These are phyloP conservation scores for Drosophila bunnanda DNA, from an alignment of 2,888 invertebrate species.

Conservation along the genomic window DNA sequence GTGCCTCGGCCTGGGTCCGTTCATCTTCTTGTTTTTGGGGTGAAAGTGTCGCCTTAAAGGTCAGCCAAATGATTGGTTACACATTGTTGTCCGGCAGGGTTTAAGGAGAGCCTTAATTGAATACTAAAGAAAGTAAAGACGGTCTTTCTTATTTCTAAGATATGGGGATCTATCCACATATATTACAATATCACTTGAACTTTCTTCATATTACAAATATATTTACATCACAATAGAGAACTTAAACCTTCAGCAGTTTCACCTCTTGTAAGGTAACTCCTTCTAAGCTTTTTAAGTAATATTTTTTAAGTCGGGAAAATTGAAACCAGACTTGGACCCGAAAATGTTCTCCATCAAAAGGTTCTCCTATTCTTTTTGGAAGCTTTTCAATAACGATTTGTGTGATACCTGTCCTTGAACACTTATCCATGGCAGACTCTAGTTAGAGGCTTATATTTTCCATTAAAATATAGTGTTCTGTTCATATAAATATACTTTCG, in stretches of 20 bases:
- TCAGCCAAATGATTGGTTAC: constrained; percentile 13
- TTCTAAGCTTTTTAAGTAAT: neutral
- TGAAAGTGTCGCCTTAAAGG: constrained; percentile 9
- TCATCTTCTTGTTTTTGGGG: constrained; percentile 12
- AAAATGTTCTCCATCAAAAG: neutral
- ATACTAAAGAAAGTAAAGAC: neutral
- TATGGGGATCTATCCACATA: too few relatives aligned
- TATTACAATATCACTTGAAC: too few relatives aligned
- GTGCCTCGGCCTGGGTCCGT: constrained; percentile 25
- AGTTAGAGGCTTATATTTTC: neutral
- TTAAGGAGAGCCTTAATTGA: constrained; percentile 3
- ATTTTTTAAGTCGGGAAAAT: neutral
- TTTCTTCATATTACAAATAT: too few relatives aligned
- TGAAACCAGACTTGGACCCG: neutral
- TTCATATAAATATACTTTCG: neutral
- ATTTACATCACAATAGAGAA: too few relatives aligned
- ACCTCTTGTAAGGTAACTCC: too few relatives aligned
- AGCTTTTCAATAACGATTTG: neutral
- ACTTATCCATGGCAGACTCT: neutral
- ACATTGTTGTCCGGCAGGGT: constrained; percentile 5
- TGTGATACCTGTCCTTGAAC: neutral
- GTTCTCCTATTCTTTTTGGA: neutral
- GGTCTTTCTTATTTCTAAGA: too few relatives aligned
- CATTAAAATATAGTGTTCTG: neutral
- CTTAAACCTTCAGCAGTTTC: too few relatives aligned